Percentiles rank a stretch among this genome's conserved stretches.
Evolutionary conservation across 2,888 invertebrate species (phyloP).

Genomic region (Rhingia campestris): DNA sequence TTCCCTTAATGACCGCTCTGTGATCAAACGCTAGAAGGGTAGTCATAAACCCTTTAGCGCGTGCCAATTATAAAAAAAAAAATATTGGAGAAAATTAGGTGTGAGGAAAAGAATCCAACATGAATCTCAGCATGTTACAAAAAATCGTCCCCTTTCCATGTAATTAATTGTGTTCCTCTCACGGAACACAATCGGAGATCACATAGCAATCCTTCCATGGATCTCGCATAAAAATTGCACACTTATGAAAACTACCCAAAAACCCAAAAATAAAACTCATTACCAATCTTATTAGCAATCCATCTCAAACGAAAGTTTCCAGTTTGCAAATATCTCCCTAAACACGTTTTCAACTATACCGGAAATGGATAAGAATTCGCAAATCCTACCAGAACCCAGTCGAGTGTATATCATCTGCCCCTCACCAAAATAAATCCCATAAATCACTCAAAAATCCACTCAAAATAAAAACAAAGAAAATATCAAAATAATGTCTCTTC

Average conservation of each 20-base stretch:
- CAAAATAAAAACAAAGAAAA: constrained; percentile 33
- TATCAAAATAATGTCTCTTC: constrained; percentile 53
- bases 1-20: no score
- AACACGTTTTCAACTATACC: background rate
- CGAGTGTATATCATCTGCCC: background rate
- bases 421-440: constrained; percentile 44
- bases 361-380: constrained; percentile 36
- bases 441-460: constrained; percentile 57
- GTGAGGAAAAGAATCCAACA: no score
- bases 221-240: no score
- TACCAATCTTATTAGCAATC: constrained; percentile 13
- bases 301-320: constrained; percentile 3
- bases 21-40: no score
- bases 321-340: constrained; percentile 21
- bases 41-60: no score
- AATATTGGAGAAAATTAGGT: no score
- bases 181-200: no score
- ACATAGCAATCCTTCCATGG: no score
- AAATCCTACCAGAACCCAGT: constrained; percentile 16
- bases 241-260: background rate
- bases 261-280: background rate
- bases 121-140: no score
- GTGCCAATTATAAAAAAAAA: no score
- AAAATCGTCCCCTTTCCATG: no score
- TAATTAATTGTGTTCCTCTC: no score